Evolutionary conservation across 2,888 invertebrate genomes (phyloP).

Genomic region (Tetropium fuscum): DNA sequence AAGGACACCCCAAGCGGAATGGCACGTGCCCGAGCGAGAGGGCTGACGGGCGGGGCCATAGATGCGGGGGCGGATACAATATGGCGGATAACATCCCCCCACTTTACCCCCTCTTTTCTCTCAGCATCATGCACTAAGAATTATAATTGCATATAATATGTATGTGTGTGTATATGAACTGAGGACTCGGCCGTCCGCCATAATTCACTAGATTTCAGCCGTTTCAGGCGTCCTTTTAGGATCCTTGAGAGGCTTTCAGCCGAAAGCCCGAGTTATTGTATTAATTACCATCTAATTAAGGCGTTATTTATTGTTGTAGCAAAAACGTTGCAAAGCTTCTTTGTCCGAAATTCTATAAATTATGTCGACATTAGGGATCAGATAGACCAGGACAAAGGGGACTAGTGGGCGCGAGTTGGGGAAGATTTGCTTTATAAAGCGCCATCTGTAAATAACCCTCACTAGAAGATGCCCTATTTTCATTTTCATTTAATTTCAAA

Average conservation of each 20-base stretch:
- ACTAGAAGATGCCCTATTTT: no score
- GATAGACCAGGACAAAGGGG: conserved; percentile 16
- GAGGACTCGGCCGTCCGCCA: conserved; percentile 50
- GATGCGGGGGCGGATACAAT: conserved; percentile 66
- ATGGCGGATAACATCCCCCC: conserved; percentile 65
- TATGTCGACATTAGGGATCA: conserved; percentile 24
- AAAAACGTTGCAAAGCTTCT: conserved; percentile 43
- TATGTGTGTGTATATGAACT: conserved; percentile 58
- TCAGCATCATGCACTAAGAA: conserved; percentile 64
- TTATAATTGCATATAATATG: conserved; percentile 67
- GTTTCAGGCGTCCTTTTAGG: conserved; percentile 34
- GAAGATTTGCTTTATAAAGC: background rate
- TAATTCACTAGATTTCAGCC: conserved; percentile 55
- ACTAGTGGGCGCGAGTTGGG: background rate
- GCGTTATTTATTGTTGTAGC: conserved; percentile 55
- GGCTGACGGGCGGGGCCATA: conserved; percentile 58
- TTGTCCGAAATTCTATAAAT: conserved; percentile 42
- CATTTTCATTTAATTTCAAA: no score
- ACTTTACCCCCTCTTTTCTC: conserved; percentile 58
- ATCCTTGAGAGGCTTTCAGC: conserved; percentile 38
- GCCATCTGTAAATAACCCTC: no score
- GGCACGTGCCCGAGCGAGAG: conserved; percentile 52
- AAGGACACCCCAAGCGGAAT: conserved; percentile 50
- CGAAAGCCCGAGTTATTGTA: conserved; percentile 53
- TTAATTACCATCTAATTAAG: conserved; percentile 62